phyloP scores from a whole-genome alignment of 2,797 vertebrate genomes.

The Xenopus petersii region DNA sequence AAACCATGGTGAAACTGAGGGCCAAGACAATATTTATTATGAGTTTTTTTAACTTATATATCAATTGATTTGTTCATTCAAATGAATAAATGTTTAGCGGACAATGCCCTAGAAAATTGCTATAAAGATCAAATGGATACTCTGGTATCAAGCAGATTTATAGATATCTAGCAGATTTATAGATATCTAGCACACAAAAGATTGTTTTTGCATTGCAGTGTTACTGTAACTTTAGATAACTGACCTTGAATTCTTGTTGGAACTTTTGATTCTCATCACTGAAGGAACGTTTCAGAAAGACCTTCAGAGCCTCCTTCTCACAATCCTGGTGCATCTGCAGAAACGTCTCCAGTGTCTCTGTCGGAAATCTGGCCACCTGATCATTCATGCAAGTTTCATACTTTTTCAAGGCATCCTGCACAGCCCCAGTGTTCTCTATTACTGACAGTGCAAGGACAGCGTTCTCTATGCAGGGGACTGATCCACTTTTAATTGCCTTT shows the following conservation, averaged over 20 bases:
- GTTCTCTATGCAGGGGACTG: conserved; percentile 61
- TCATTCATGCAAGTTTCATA: conserved; percentile 55
- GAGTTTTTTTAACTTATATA: too few species aligned
- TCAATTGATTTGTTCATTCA: too few species aligned
- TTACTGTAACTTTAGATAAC: neutral
- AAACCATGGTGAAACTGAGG: too few species aligned
- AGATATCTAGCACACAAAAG: too few species aligned
- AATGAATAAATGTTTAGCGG: too few species aligned
- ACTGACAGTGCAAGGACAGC: conserved; percentile 55
- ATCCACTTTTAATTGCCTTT: conserved; percentile 55
- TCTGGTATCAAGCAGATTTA: too few species aligned
- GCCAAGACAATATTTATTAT: too few species aligned
- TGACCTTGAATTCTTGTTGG: conserved; percentile 50
- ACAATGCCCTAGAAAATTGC: too few species aligned
- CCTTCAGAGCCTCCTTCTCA: conserved; percentile 44
- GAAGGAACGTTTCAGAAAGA: conserved; percentile 56
- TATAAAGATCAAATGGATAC: too few species aligned
- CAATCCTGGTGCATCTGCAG: conserved; percentile 49
- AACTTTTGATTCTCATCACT: conserved; percentile 52
- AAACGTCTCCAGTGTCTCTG: conserved; percentile 43
- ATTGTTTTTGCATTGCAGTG: too few species aligned
- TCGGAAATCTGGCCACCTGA: conserved; percentile 44
- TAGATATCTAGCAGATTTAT: too few species aligned
- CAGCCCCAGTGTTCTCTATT: conserved; percentile 54
- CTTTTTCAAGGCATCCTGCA: conserved; percentile 45